Evolutionary conservation across 2,797 vertebrate genomes (phyloP), one percentile per base, ranked within the genome.

Genomic region (Toxotes lorentzi): DNA sequence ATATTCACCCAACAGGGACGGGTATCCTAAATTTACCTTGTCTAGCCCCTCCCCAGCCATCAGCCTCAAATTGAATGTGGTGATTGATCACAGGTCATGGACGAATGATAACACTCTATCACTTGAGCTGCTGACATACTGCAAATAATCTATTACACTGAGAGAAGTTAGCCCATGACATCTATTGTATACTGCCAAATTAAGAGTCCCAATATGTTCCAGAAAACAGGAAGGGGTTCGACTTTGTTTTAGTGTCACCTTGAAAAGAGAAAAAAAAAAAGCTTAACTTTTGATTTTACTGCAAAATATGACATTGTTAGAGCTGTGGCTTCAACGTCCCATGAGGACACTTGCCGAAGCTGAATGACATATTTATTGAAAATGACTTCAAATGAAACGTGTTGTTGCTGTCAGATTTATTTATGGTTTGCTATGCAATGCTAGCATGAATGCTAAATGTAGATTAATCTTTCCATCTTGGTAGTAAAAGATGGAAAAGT

Each of bases 31-130:
- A 88, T 92, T 82, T 84, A 88, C 80, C 78, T 86, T 45, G 78
- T 86, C 81, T 48, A 71, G 73, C 66, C 56, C 74, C 76, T 82
- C 84, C 84, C 75, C 50, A 41, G 79, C 67, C 84, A 91, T 90
- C 83, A 86, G 78, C 81, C 69, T 82, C 76, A 87, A 76, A 90
- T 79, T 89, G 87, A 92, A 91, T 70, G 73, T 16, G 23, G 70
- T 89, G 90, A 95, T 90, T 92, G 92, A 94, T 94, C 77, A 81
- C 60, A 32, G 90, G 79, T 88, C 83, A 74, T 30, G 66, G 73
- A 69, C 53, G 32, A 86, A 89, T 88, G 73, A 85, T 90, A 88
- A 88, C 83, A 76, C 91, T 93, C 84, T 76, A 89, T 93, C 87
- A 90, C 79, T 40, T 61, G 34, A 71, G 73, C 75, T 16, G 41